Percentiles rank a stretch among this genome's conserved stretches.
phyloP scores from a whole-genome alignment of 2,797 vertebrate species.

The Meda fulgida region DNA sequence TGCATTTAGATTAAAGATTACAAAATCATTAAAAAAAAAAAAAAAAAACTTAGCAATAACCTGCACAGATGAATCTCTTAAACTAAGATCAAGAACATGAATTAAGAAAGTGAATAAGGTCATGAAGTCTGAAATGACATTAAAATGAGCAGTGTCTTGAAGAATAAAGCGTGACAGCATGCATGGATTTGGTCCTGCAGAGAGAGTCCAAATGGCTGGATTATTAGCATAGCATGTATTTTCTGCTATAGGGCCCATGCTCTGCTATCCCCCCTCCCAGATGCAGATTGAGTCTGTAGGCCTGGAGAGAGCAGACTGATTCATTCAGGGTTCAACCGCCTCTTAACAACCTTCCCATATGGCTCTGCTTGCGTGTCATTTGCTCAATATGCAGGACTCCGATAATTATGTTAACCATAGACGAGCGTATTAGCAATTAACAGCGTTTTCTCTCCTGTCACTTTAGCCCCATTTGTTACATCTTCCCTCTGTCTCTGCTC shows the following conservation, averaged over 20 bases:
- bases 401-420: slow-evolving; percentile 77
- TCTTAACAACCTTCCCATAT: slow-evolving; percentile 72
- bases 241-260: slow-evolving; percentile 59
- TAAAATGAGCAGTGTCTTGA: slow-evolving; percentile 12
- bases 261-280: slow-evolving; percentile 51
- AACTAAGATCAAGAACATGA: background rate
- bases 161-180: slow-evolving; percentile 35
- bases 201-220: slow-evolving; percentile 63
- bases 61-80: background rate
- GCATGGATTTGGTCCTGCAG: slow-evolving; percentile 33
- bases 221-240: slow-evolving; percentile 61
- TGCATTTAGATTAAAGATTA: background rate
- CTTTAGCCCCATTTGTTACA: slow-evolving; percentile 11
- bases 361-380: slow-evolving; percentile 72
- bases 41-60: background rate
- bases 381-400: slow-evolving; percentile 68
- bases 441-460: slow-evolving; percentile 52
- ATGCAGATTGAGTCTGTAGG: slow-evolving; percentile 72
- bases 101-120: slow-evolving; percentile 1
- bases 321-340: slow-evolving; percentile 67
- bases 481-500: background rate
- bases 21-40: too few species aligned
- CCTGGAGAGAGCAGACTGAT: slow-evolving; percentile 72
- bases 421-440: slow-evolving; percentile 67
- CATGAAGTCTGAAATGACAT: slow-evolving; percentile 7